Conservation (phyloP, 2,797 vertebrate genomes). For the Spea hammondii region DNA sequence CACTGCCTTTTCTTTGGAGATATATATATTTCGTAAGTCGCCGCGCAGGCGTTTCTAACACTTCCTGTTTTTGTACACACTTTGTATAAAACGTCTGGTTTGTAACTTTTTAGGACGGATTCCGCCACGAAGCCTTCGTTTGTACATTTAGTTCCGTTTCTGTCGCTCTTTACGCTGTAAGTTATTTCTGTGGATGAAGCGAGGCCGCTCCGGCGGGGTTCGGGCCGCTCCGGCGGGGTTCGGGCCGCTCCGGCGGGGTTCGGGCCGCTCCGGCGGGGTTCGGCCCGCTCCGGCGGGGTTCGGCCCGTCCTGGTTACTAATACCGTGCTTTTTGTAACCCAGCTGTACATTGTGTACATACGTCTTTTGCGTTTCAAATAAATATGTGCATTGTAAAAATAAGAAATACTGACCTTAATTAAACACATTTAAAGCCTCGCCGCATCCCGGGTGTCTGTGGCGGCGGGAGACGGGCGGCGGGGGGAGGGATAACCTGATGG, state of each 20-base stretch:
- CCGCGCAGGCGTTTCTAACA: slow-evolving; percentile 63
- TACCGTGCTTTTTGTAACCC: slow-evolving; percentile 60
- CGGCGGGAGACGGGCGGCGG: too few species aligned
- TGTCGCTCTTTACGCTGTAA: slow-evolving; percentile 72
- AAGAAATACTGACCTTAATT: slow-evolving; percentile 73
- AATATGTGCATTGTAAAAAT: slow-evolving; percentile 71
- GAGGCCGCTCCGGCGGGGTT: slow-evolving; percentile 62
- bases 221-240: slow-evolving; percentile 59
- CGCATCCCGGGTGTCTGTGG: neutral
- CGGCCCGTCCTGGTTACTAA: slow-evolving; percentile 57
- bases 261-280: slow-evolving; percentile 59
- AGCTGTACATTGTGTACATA: slow-evolving; percentile 65
- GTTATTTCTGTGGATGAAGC: slow-evolving; percentile 70
- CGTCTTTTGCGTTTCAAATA: slow-evolving; percentile 65
- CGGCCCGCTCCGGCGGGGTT: slow-evolving; percentile 60
- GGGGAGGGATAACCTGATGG: too few species aligned
- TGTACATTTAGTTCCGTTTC: slow-evolving; percentile 67
- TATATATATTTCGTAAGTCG: slow-evolving; percentile 68
- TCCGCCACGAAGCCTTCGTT: slow-evolving; percentile 59
- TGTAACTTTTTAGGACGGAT: slow-evolving; percentile 66
- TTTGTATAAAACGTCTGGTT: slow-evolving; percentile 68
- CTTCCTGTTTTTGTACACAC: slow-evolving; percentile 66
- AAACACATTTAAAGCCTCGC: slow-evolving; percentile 68
- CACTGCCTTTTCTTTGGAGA: slow-evolving; percentile 1
- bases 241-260: slow-evolving; percentile 60